Conservation (phyloP, 2,113 vertebrate genomes). For the Rhea pennata region DNA sequence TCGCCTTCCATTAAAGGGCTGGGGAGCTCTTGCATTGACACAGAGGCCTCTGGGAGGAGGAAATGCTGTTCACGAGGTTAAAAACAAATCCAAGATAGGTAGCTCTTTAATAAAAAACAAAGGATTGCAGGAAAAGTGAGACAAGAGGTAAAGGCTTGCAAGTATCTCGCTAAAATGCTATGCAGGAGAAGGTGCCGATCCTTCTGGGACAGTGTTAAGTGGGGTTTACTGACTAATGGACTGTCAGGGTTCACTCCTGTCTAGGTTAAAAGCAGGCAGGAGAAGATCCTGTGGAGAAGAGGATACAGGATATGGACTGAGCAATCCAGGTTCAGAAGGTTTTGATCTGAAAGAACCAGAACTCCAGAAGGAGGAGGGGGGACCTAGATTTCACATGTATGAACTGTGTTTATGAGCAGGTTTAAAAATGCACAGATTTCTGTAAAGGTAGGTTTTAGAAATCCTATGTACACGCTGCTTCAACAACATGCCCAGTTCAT, state of each 20-base stretch:
- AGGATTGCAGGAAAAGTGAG: background rate
- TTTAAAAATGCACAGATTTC: background rate
- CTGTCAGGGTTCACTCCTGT: background rate
- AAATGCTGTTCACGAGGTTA: background rate
- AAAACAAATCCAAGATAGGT: background rate
- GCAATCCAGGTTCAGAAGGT: background rate
- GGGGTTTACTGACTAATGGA: background rate
- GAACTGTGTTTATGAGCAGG: background rate
- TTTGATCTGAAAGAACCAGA: background rate
- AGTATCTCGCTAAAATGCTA: background rate
- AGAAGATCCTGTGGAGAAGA: background rate
- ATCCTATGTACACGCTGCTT: accelerated
- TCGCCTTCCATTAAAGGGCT: background rate
- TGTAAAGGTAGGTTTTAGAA: background rate
- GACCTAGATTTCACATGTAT: background rate
- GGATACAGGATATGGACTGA: background rate
- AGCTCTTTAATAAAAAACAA: background rate
- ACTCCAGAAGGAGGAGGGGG: background rate
- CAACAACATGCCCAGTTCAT: background rate
- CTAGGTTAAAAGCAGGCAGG: background rate
- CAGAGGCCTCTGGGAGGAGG: background rate
- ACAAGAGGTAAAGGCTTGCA: background rate
- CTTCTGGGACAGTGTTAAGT: background rate
- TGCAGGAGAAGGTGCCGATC: background rate
- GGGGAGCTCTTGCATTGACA: background rate